Evolutionary conservation across 1,140 invertebrate genomes (phyloP), one percentile per base, ranked within the genome.

Genomic region (Magallana gigas): DNA sequence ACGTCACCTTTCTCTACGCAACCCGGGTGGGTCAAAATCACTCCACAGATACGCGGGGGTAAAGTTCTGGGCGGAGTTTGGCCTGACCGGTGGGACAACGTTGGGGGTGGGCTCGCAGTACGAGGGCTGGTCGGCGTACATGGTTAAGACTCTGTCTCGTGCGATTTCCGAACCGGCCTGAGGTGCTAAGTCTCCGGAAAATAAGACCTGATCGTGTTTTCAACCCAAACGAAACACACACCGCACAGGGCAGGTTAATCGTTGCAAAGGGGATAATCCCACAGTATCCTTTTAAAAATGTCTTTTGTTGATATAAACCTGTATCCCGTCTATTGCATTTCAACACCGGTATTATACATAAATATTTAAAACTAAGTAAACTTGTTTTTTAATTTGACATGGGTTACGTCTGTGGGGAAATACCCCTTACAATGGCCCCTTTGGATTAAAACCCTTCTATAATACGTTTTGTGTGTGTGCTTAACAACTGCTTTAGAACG

Each of bases 41-140:
- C 71, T 71, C 58, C 82, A 85, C 56, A 85, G 81, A 23, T 82
- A 85, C 9, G 83, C 56, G n/a, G 83, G 87, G n/a, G 83, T 84
- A 16, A 85, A 58, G 59, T 62, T 84, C 62, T 81, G 82, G 62
- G 86, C 86, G 36, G 86, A 83, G 56, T 60, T 62, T 1, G 84
- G 87, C 8, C 84, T 59, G 6, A 23, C 9, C 9, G 71, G 71
- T 57, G 23, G 14, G 11, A 88, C 59, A 16, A 83, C 57, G 0
- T 68, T 36, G 29, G 83, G 82, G 16, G 87, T 83, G n/a, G 71
- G 64, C 48, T 85, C 83, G 76, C 76, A 57, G 56, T 88, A 88
- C 71, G 82, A 76, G 11, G 81, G 81, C 16, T 83, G 81, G 16
- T 83, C 48, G 81, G 36, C 14, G 8, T 83, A 83, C 81, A 83